phyloP scores from a whole-genome alignment of 92 coral and sea anemone genomes.

The Anthopleura xanthogrammica region DNA sequence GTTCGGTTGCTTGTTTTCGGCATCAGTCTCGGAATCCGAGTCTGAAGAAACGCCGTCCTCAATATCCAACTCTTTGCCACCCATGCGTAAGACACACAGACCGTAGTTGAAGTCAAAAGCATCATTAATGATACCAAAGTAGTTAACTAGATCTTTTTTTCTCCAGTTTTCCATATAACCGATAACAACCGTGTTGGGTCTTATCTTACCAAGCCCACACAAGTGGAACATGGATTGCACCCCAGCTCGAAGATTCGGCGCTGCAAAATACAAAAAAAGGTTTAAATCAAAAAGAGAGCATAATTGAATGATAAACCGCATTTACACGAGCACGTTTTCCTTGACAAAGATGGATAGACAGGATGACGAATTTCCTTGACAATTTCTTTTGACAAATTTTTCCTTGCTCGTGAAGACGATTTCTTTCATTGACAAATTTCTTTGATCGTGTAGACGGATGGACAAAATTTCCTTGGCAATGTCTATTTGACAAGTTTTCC shows the following conservation, averaged over 20 bases:
- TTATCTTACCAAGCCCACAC: constrained; percentile 90
- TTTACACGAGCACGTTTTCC: too few species aligned
- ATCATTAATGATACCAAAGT: constrained; percentile 85
- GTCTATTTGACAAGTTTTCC: too few species aligned
- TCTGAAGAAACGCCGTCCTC: constrained; percentile 45
- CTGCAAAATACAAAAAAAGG: constrained; percentile 31
- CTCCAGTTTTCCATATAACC: constrained; percentile 91
- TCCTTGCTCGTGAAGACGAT: too few species aligned
- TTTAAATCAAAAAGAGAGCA: not conserved
- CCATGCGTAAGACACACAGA: constrained; percentile 79
- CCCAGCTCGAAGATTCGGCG: constrained; percentile 78
- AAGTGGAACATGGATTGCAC: constrained; percentile 86
- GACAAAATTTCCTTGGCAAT: too few species aligned
- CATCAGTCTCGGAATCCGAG: constrained; percentile 36
- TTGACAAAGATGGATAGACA: too few species aligned
- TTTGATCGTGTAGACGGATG: too few species aligned
- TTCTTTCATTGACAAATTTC: too few species aligned
- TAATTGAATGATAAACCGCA: too few species aligned
- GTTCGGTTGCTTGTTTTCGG: not conserved
- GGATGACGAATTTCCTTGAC: too few species aligned
- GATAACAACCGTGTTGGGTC: constrained; percentile 90
- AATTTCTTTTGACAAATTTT: too few species aligned
- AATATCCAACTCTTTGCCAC: constrained; percentile 48
- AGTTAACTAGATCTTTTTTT: constrained; percentile 34
- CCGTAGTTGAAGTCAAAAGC: constrained; percentile 82